Base-by-base conservation (phyloP, 2,113 vertebrate genomes). In the Aphelocoma coerulescens region DNA sequence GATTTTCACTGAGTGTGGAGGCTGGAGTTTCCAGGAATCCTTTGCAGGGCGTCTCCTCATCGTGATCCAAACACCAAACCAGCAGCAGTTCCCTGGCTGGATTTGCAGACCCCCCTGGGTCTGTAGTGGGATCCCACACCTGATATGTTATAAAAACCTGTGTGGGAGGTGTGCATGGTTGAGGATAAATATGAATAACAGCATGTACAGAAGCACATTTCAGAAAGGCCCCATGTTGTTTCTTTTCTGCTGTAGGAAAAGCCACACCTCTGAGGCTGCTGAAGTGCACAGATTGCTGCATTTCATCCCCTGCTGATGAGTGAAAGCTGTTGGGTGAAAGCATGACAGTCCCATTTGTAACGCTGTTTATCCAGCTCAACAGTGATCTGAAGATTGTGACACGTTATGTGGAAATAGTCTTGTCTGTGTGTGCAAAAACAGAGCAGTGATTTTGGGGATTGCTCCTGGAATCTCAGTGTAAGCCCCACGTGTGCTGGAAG, bases 31-130 rank as follows among this genome's bases (percentile, higher is more conserved):
- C 61, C 83, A 41, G 54, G 69, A 9, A 20, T 22, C 17, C 20
- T 54, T 54, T 18, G 28, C 51, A 51, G 24, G 3, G 5, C 4
- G 0, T 63, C 66, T 72, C 62, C 15, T n/a, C 35, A 6, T 8
- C 1, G 0, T 11, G 37, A 67, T 21, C 65, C 73, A 28, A 13
- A 19, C 11, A 1, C 8, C 12, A 39, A 80, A 58, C 3, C 51
- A 65, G 30, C 55, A 32, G 46, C 2, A 1, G 10, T 13, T 73
- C 54, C 35, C 37, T 16, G 43, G 22, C 9, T 58, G 62, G 23
- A 10, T 63, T 68, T 81, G 17, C 58, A 87, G 43, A 52, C 17
- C 32, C 68, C 7, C 12, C 11, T 2, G 6, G 55, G 7, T 28
- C 72, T 58, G 28, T 1, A 11, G 24, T 35, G 35, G 19, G 37